Evolutionary conservation across 2,113 vertebrate genomes (phyloP).

Genomic region (zebrafish (Danio rerio)): DNA sequence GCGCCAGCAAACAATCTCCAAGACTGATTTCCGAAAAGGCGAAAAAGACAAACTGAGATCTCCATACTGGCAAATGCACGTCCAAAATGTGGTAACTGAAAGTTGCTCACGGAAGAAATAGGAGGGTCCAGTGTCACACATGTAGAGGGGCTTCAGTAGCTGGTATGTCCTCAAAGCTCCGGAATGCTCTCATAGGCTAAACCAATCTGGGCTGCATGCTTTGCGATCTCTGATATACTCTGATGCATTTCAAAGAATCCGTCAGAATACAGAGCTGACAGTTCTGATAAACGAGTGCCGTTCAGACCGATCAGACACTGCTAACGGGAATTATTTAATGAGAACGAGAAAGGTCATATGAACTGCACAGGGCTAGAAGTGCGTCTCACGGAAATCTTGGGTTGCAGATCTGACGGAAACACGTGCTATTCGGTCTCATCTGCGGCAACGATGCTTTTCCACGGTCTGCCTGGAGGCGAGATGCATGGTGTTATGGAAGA

Average conservation of each 20-base stretch:
- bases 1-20: constrained; percentile 24
- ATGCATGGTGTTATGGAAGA: constrained; percentile 98
- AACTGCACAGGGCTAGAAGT: constrained; percentile 68
- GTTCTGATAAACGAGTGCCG: constrained; percentile 18
- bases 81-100: constrained; percentile 63
- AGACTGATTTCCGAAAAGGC: constrained; percentile 29
- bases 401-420: constrained; percentile 81
- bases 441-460: constrained; percentile 94
- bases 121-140: constrained; percentile 56
- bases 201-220: constrained; percentile 2
- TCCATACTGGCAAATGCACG: constrained; percentile 47
- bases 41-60: not conserved
- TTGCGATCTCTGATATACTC: not conserved
- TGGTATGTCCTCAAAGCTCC: constrained; percentile 66
- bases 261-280: constrained; percentile 24
- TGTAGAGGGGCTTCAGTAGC: constrained; percentile 62
- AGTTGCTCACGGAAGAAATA: constrained; percentile 57
- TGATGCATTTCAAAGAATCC: constrained; percentile 3
- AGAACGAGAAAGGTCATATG: constrained; percentile 37
- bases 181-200: constrained; percentile 47
- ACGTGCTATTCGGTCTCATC: constrained; percentile 80
- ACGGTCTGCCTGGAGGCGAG: constrained; percentile 95
- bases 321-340: constrained; percentile 32
- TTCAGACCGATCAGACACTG: not conserved
- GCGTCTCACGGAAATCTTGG: constrained; percentile 87